Base-by-base conservation (phyloP, 2,888 invertebrate genomes). In the Harpalus rubripes region DNA sequence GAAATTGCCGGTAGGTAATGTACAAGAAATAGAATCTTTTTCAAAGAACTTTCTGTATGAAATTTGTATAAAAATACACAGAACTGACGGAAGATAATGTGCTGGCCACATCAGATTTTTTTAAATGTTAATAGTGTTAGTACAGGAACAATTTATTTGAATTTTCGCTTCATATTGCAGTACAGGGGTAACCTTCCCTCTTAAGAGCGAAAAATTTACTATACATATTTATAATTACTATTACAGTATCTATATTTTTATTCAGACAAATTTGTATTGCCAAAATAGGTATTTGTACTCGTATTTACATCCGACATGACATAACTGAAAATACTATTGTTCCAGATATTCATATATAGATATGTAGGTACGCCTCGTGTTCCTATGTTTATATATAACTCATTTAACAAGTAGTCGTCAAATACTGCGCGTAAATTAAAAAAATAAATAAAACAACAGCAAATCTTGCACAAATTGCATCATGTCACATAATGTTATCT, bases 291-390 rank as follows among this genome's bases (percentile, higher is more conserved):
- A n/a, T n/a, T n/a, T n/a, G n/a, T n/a, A n/a, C n/a, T n/a, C n/a
- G n/a, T n/a, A n/a, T n/a, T n/a, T n/a, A n/a, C n/a, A n/a, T n/a
- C n/a, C n/a, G n/a, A n/a, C n/a, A n/a, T n/a, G 59, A 61, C 6
- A 16, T 12, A 18, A 59, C 59, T 12, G 22, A 26, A 63, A 63
- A 63, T 63, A 15, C 16, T 59, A 59, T 59, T 59, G n/a, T 59
- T 59, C n/a, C 3, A 59, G n/a, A 15, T 12, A 18, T 59, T 18
- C 59, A 32, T 32, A 32, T 32, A 32, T 32, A 32, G 32, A 32
- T 32, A 32, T 32, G 6, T 6, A 32, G 3, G 6, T 52, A 52
- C 44, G 8, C 7, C 22, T 18, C 8, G 59, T 61, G 59, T 18
- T 18, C 15, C n/a, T 15, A 8, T 18, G 59, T 61, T 8, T 61